These are phyloP conservation scores for Lagocephalus sceleratus DNA, from an alignment of 2,797 vertebrate genomes.

Conservation along the genomic window DNA sequence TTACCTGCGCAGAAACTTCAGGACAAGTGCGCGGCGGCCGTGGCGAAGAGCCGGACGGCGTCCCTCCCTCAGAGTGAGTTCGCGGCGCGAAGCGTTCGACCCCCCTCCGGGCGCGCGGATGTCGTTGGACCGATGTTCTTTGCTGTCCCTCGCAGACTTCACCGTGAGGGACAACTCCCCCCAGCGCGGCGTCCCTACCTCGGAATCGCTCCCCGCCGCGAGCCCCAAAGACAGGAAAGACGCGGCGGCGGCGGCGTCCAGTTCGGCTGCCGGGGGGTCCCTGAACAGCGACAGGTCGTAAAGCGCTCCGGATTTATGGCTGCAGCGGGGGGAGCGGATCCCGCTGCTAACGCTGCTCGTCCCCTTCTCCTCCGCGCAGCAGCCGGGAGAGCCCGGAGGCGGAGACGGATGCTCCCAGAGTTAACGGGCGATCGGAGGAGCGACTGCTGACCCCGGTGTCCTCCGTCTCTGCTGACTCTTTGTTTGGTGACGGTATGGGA, in stretches of 20 bases:
- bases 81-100: neutral
- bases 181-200: constrained; percentile 58
- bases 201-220: constrained; percentile 76
- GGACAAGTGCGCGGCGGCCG: constrained; percentile 77
- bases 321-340: no score
- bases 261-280: constrained; percentile 75
- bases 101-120: neutral
- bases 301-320: neutral
- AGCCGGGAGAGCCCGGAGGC: constrained; percentile 80
- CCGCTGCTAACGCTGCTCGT: neutral
- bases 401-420: constrained; percentile 78
- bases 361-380: constrained; percentile 5
- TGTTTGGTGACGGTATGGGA: constrained; percentile 82
- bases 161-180: constrained; percentile 78
- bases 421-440: constrained; percentile 82
- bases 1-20: constrained; percentile 84
- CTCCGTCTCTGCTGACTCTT: constrained; percentile 82
- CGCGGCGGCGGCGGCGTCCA: constrained; percentile 26
- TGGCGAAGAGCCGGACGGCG: constrained; percentile 71
- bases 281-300: constrained; percentile 81
- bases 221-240: constrained; percentile 76
- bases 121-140: neutral
- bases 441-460: constrained; percentile 75
- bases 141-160: constrained; percentile 74
- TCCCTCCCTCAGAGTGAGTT: constrained; percentile 82